Percentiles rank a stretch among this genome's conserved stretches.
Evolutionary conservation across 2,113 vertebrate genomes (phyloP).

Genomic region (Semicossyphus pulcher): DNA sequence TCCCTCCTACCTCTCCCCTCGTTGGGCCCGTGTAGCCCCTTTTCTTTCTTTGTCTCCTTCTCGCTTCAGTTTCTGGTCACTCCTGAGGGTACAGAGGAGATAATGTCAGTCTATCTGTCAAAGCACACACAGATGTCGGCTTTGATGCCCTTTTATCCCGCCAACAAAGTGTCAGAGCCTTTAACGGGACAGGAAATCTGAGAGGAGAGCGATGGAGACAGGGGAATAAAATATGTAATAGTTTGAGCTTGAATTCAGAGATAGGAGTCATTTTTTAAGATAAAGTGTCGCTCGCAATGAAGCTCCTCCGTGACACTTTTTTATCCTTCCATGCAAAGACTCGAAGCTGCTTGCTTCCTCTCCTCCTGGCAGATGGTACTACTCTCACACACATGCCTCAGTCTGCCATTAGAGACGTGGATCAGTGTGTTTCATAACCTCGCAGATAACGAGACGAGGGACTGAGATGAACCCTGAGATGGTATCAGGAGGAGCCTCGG

Average conservation of each 20-base stretch:
- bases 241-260: conserved; percentile 5
- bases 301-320: conserved; percentile 18
- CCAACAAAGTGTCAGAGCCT: conserved; percentile 1
- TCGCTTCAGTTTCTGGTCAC: conserved; percentile 15
- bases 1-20: conserved; percentile 47
- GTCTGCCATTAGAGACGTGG: conserved; percentile 55
- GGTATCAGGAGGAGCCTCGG: conserved; percentile 42
- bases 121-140: conserved; percentile 10
- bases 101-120: conserved; percentile 25
- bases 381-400: conserved; percentile 36
- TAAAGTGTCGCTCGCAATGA: conserved; percentile 9
- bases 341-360: conserved; percentile 24
- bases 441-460: conserved; percentile 56
- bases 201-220: conserved; percentile 5
- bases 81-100: conserved; percentile 2
- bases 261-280: neutral
- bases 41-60: conserved; percentile 39
- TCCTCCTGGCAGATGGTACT: conserved; percentile 54
- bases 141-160: conserved; percentile 19
- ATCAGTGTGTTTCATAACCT: conserved; percentile 58
- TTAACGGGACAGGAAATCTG: neutral
- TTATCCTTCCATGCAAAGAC: conserved; percentile 23
- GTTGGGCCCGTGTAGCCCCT: conserved; percentile 6
- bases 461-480: conserved; percentile 43
- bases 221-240: conserved; percentile 15